A percentile compares a stretch with the other conserved stretches of the same genome.
These are phyloP conservation scores for Aethina tumida DNA, from an alignment of 1,140 invertebrate genomes.

Conservation along the genomic window DNA sequence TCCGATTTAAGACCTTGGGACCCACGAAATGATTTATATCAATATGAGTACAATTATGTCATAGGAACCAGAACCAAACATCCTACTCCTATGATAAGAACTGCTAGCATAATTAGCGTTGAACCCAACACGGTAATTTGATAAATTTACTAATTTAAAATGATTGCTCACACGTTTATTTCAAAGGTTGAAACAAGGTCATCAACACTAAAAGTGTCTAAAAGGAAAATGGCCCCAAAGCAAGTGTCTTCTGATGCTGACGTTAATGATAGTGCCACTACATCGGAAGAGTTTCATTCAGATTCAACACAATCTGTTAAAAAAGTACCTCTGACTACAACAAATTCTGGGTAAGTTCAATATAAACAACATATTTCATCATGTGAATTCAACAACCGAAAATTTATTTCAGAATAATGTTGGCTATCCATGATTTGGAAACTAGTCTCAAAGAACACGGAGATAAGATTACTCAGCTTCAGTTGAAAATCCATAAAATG, in stretches of 20 bases:
- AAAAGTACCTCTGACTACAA: slow-evolving; percentile 19
- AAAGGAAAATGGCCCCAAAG: slow-evolving; percentile 28
- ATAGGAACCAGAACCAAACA: slow-evolving; percentile 64
- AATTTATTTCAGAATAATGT: slow-evolving; percentile 25
- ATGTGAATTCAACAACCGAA: slow-evolving; percentile 1
- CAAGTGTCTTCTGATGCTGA: slow-evolving; percentile 33
- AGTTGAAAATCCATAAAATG: slow-evolving; percentile 19
- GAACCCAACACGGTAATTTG: slow-evolving; percentile 39
- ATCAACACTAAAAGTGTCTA: slow-evolving; percentile 19
- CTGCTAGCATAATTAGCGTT: slow-evolving; percentile 49
- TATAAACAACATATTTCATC: slow-evolving; percentile 5
- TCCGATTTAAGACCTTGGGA: slow-evolving; percentile 72
- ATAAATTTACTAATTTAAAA: slow-evolving; percentile 4
- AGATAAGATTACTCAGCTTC: slow-evolving; percentile 25
- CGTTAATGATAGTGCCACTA: slow-evolving; percentile 27
- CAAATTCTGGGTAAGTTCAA: slow-evolving; percentile 18
- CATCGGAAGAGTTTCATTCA: slow-evolving; percentile 33
- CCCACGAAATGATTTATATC: slow-evolving; percentile 67
- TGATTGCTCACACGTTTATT: slow-evolving; percentile 3
- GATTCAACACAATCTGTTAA: slow-evolving; percentile 31
- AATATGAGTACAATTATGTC: slow-evolving; percentile 66
- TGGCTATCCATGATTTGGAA: slow-evolving; percentile 27
- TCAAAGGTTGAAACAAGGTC: slow-evolving; percentile 12
- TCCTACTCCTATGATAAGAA: slow-evolving; percentile 56
- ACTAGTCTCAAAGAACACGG: slow-evolving; percentile 25